A percentile compares a stretch with the other conserved stretches of the same genome.
phyloP scores from a whole-genome alignment of 2,888 invertebrate species.

The Serrognathus titanus region DNA sequence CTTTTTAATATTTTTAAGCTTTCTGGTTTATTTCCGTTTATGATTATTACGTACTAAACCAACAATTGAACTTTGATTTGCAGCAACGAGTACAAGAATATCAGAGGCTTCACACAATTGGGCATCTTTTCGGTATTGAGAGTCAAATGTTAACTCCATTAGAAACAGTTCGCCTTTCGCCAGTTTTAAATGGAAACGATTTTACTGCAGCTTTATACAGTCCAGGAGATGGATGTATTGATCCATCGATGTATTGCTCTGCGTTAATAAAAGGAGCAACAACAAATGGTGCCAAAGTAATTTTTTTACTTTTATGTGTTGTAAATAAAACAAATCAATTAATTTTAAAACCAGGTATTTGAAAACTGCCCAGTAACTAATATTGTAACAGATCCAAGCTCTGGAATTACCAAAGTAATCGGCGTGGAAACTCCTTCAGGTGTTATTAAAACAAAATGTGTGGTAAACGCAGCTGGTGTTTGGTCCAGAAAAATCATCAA shows the following conservation, averaged over 20 bases:
- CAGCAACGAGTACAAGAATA: constrained; percentile 81
- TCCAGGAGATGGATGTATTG: constrained; percentile 79
- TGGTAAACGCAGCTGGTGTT: constrained; percentile 78
- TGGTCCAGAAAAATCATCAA: constrained; percentile 77
- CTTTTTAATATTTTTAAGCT: too few species aligned
- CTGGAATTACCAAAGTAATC: constrained; percentile 65
- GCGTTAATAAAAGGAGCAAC: constrained; percentile 72
- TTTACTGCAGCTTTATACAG: constrained; percentile 76
- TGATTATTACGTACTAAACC: too few species aligned
- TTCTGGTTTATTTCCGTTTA: too few species aligned
- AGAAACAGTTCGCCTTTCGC: constrained; percentile 74
- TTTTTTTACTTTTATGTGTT: too few species aligned
- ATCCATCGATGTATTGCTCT: constrained; percentile 76
- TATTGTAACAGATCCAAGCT: constrained; percentile 63
- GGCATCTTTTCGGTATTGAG: constrained; percentile 73
- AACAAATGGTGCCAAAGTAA: constrained; percentile 67
- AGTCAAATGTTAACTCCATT: constrained; percentile 67
- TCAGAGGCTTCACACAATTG: constrained; percentile 73
- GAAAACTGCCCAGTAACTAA: constrained; percentile 74
- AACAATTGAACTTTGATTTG: constrained; percentile 10
- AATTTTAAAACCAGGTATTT: constrained; percentile 54
- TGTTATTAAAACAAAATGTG: constrained; percentile 69
- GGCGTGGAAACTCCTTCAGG: constrained; percentile 76
- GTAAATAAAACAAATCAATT: neutral
- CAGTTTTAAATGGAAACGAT: constrained; percentile 70